phyloP scores from a whole-genome alignment of 2,797 vertebrate genomes.

The Rhinella marina region DNA sequence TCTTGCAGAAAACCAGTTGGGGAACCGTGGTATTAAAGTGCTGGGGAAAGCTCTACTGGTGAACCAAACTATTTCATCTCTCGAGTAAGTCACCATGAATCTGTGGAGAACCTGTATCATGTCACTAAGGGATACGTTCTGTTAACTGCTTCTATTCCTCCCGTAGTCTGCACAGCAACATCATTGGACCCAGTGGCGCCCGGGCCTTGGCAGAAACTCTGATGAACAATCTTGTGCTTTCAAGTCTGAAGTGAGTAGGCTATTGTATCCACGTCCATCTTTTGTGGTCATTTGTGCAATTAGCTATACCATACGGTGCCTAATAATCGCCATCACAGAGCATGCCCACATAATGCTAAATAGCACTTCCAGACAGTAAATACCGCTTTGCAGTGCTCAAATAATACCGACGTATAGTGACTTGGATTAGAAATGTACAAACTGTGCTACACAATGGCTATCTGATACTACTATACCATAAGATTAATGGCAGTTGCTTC shows the following conservation, averaged over 20 bases:
- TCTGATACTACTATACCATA: too few species aligned
- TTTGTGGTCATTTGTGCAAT: neutral
- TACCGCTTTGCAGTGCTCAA: neutral
- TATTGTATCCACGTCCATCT: neutral
- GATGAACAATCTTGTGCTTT: slow-evolving; percentile 87
- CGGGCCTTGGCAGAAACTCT: slow-evolving; percentile 88
- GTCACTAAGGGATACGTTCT: neutral
- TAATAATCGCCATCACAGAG: neutral
- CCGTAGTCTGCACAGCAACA: slow-evolving; percentile 85
- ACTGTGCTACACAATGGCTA: neutral
- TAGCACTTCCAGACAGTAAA: neutral
- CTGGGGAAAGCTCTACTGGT: slow-evolving; percentile 91
- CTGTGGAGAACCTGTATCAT: neutral
- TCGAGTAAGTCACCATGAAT: slow-evolving; percentile 83
- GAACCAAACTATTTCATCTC: slow-evolving; percentile 84
- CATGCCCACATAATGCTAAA: too few species aligned
- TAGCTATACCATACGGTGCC: neutral
- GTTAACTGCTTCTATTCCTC: neutral
- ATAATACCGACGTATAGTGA: neutral
- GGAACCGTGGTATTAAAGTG: slow-evolving; percentile 90
- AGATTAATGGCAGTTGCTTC: neutral
- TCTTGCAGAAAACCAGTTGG: slow-evolving; percentile 89
- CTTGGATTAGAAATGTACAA: neutral
- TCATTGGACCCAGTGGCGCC: slow-evolving; percentile 86
- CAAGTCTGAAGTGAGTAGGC: slow-evolving; percentile 83